Evolutionary conservation across 2,797 vertebrate species (phyloP), one percentile per base, ranked within the genome.

Genomic region (Pseudochromis fuscus): DNA sequence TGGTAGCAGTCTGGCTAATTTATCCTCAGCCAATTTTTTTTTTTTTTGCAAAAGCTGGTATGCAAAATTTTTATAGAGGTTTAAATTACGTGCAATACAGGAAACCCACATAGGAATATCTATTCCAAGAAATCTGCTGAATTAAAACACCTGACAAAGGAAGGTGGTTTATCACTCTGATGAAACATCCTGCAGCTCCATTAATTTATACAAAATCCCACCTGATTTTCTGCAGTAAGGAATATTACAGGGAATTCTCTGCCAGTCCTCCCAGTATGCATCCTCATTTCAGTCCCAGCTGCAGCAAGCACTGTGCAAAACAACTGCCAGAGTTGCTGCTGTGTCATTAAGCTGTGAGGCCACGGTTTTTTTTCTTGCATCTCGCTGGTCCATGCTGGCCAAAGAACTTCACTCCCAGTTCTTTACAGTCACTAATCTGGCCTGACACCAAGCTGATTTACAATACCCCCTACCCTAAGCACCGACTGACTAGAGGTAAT

Each of bases 391-490:
- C 61, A 61, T 68, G 62, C 63, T 71, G 86, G 71, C 86, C 85
- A 71, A 77, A 83, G 76, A 80, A 72, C 79, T 75, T 68, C 79
- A 67, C 78, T 84, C 85, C 77, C 77, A 62, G 72, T 63, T 74
- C 67, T 85, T 90, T 93, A 90, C 91, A 91, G 88, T 91, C 73
- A 67, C 86, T 93, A 93, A 93, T 93, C 87, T 90, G 84, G 79
- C 82, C 88, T 91, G 91, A 92, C 91, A 92, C 88, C 90, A 89
- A 91, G 90, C 89, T 90, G 90, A 92, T 93, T 92, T 91, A 92
- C 88, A 93, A 92, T 90, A 81, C 84, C 87, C 86, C 77, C 83
- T 62, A 86, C 61, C 66, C 83, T 86, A 85, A 89, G 89, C 84
- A 82, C 72, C 65, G 86, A 81, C 90, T 86, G 85, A 79, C 85